Evolutionary conservation across 2,888 invertebrate species (phyloP), one percentile per base, ranked within the genome.

Genomic region (Dexiosoma caninum): DNA sequence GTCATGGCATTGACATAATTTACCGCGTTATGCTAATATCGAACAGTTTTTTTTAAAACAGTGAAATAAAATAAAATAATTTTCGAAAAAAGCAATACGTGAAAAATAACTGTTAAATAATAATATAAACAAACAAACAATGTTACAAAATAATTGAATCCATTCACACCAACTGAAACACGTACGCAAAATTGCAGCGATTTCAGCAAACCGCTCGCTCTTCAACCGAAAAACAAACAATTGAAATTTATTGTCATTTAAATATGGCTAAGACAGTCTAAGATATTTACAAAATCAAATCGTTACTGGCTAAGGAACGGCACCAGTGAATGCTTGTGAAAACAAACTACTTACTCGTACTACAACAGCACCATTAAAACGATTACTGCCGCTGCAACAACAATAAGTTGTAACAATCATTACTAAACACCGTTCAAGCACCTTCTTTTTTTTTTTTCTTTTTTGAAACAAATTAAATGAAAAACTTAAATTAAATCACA

Each of bases 1-100:
- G 87, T 86, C 87, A 85, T 85, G 87, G 85, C 87, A 87, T 87
- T 87, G 87, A 87, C 87, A 87, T 85, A 87, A 87, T 85, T 87
- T 83, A 83, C 49, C 57, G 62, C 72, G 40, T 75, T 80, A 66
- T 71, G 79, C 70, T 75, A 66, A 80, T 62, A 67, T 21, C 19
- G 9, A 37, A 57, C 21, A 9, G 7, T 51, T 51, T 27, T 30
- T 8, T 27, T 30, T 8, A 30, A 10, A 67, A 53, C 44, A 2
- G 10, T 23, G 6, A 62, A 64, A 27, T 27, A 5, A 70, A 69
- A 40, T 10, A n/a, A 21, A 49, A 3, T 49, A 16, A 2, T 55
- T 44, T 27, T 46, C 14, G 30, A 46, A 55, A 37, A 69, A 37
- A 46, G 7, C n/a, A 5, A 27, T 27, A 27, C 6, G 27, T 27